Evolutionary conservation across 2,888 invertebrate species (phyloP).

Genomic region (Syrphus vitripennis): DNA sequence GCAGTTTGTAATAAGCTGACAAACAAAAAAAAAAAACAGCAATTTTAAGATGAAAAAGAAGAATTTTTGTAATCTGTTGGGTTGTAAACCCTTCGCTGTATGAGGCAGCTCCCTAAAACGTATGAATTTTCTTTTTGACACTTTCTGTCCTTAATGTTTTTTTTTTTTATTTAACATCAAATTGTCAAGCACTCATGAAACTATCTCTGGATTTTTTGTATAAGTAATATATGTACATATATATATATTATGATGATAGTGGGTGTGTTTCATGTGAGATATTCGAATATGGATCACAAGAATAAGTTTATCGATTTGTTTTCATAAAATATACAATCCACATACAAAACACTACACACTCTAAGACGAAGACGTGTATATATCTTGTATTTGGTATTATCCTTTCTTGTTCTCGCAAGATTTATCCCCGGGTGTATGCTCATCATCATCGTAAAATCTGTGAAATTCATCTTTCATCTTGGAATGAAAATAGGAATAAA

Average conservation of each 20-base stretch:
- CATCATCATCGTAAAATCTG: conserved; percentile 58
- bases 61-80: neutral
- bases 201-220: neutral
- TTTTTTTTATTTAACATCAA: conserved; percentile 48
- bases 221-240: too few relatives aligned
- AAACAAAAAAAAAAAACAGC: conserved; percentile 40
- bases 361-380: neutral
- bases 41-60: conserved; percentile 14
- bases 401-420: conserved; percentile 14
- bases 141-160: conserved; percentile 29
- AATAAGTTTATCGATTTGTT: conserved; percentile 63
- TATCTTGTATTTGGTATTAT: neutral
- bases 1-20: conserved; percentile 63
- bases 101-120: conserved; percentile 50
- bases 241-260: neutral
- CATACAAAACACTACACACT: neutral
- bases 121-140: conserved; percentile 57
- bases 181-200: conserved; percentile 50
- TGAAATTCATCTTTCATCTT: conserved; percentile 48
- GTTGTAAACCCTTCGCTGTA: conserved; percentile 43
- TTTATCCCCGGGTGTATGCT: conserved; percentile 55
- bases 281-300: conserved; percentile 19
- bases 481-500: conserved; percentile 51
- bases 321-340: conserved; percentile 38
- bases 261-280: conserved; percentile 12